Evolutionary conservation across 2,797 vertebrate species (phyloP), one percentile per base, ranked within the genome.

Genomic region (Cirrhinus mrigala): DNA sequence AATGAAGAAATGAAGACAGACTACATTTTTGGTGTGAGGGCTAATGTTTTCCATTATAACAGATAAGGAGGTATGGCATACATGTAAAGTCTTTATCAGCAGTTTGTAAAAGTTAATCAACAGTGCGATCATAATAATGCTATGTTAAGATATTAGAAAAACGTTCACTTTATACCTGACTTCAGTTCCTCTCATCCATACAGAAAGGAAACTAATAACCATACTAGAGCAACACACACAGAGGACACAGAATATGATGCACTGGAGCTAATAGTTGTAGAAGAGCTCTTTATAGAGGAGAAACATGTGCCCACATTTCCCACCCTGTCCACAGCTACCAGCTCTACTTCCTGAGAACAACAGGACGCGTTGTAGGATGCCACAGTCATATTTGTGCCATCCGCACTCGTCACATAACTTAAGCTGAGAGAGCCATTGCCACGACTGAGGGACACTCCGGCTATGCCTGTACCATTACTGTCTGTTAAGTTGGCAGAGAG

Each of bases 361-460:
- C 81, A 87, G 29, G 85, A 83, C 40, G 85, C 75, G 48, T 69
- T 83, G n/a, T 87, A 87, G 2, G 24, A 71, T 3, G 56, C 85
- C 62, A 73, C 2, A 62, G 66, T 73, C 64, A 74, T 68, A 62
- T 83, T 87, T 6, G 48, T 50, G 40, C 85, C 81, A n/a, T 83
- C 56, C 20, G 2, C 48, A 70, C 50, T 48, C 11, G 37, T 60
- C 2, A 76, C 24, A 29, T 18, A 18, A 4, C 48, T 86, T 48
- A 33, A 48, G 33, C 56, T 83, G n/a, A 90, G 77, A 52, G 70
- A 85, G 20, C 89, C 87, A n/a, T 81, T 88, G 37, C 85, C 87
- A 27, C 24, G 75, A 33, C 62, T 81, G 33, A 80, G 15, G 33
- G 54, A 87, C 27, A 88, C 64, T 2, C n/a, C 10, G 20, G 68